Percentiles rank a stretch among this genome's conserved stretches.
Conservation (phyloP, 2,113 vertebrate species). For the Indri indri region DNA sequence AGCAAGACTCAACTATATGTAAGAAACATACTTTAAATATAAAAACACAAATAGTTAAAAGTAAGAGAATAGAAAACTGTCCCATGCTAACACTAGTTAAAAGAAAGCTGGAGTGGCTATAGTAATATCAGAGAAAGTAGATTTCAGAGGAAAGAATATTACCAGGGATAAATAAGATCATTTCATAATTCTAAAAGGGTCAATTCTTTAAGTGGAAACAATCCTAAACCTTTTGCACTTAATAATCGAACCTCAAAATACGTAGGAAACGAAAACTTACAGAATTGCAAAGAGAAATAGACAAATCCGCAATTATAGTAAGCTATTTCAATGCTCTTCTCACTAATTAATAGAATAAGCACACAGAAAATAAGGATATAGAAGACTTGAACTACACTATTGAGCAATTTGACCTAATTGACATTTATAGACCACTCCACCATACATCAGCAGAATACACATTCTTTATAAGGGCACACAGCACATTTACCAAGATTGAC, state of each 20-base stretch:
- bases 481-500: background rate
- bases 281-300: background rate
- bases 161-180: background rate
- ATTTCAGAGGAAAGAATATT: slow-evolving; percentile 1
- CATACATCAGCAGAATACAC: background rate
- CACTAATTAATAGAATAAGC: background rate
- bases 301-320: background rate
- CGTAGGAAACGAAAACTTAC: background rate
- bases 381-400: background rate
- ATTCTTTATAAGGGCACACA: background rate
- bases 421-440: background rate
- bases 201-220: background rate
- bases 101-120: background rate
- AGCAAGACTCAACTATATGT: background rate
- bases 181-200: background rate
- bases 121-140: background rate
- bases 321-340: background rate
- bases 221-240: background rate
- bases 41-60: slow-evolving; percentile 8
- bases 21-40: background rate
- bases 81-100: background rate
- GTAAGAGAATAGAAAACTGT: background rate
- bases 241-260: background rate
- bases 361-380: background rate
- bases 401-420: background rate